These are phyloP conservation scores for Drosophila punjabiensis DNA, from an alignment of 1,140 invertebrate species.

Conservation along the genomic window DNA sequence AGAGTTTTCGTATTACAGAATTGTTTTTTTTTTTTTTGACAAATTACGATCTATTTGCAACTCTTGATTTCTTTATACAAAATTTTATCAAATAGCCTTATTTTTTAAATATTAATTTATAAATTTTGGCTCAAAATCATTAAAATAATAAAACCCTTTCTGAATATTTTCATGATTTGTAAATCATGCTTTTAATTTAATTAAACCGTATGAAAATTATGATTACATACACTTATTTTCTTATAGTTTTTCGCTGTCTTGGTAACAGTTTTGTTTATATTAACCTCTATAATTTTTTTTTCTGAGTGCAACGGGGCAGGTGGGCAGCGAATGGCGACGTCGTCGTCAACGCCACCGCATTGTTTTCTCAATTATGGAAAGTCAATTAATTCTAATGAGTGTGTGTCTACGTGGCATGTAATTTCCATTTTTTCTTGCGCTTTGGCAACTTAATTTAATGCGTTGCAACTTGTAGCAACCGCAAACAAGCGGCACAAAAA, in stretches of 20 bases:
- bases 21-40: background rate
- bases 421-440: constrained; percentile 80
- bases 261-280: background rate
- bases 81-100: background rate
- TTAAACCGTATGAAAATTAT: background rate
- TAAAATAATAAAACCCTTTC: background rate
- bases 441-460: constrained; percentile 85
- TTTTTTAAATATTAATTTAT: background rate
- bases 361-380: constrained; percentile 85
- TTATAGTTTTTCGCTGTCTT: background rate
- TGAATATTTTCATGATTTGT: background rate
- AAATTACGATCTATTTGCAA: background rate
- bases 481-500: constrained; percentile 47
- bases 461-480: constrained; percentile 73
- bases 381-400: constrained; percentile 85
- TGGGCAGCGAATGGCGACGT: constrained; percentile 45
- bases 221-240: background rate
- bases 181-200: background rate
- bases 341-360: constrained; percentile 78
- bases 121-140: background rate
- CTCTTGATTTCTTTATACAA: background rate
- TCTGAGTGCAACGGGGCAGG: constrained; percentile 26
- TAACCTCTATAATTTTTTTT: background rate
- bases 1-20: background rate
- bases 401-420: constrained; percentile 68